These are phyloP conservation scores for Scolopax mira DNA, from an alignment of 2,113 vertebrate species.

Conservation along the genomic window DNA sequence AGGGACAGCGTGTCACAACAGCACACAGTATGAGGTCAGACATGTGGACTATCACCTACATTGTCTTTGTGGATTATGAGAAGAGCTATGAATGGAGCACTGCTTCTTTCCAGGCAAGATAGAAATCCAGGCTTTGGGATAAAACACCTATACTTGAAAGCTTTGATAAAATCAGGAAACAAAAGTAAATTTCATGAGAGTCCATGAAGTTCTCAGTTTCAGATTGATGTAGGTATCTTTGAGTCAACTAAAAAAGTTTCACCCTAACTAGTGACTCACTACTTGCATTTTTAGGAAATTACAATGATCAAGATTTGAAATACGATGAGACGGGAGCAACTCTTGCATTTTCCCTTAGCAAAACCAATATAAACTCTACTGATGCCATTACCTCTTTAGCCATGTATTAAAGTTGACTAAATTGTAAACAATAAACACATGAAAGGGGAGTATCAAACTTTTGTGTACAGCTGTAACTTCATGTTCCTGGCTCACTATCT, in stretches of 20 bases:
- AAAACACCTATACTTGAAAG: not conserved
- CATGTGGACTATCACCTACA: not conserved
- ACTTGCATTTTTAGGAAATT: not conserved
- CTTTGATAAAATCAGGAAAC: not conserved
- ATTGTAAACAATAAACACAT: not conserved
- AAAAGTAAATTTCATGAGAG: not conserved
- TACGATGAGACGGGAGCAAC: not conserved
- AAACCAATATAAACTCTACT: not conserved
- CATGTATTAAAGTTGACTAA: not conserved
- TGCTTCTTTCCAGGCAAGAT: not conserved
- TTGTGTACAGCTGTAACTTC: not conserved
- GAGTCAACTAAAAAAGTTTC: not conserved
- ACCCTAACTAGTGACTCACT: not conserved
- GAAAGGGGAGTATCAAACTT: not conserved
- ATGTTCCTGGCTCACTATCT: not conserved
- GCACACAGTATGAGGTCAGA: not conserved
- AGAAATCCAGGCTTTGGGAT: not conserved
- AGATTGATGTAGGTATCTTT: not conserved
- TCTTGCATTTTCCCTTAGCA: not conserved
- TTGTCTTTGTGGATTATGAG: not conserved
- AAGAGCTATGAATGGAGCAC: not conserved
- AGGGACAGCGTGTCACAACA: not conserved
- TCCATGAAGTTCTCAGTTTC: not conserved
- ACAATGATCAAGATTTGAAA: not conserved
- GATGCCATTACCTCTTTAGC: not conserved